These are phyloP conservation scores for Ennomos quercinarius DNA, from an alignment of 2,888 invertebrate species.

Conservation along the genomic window DNA sequence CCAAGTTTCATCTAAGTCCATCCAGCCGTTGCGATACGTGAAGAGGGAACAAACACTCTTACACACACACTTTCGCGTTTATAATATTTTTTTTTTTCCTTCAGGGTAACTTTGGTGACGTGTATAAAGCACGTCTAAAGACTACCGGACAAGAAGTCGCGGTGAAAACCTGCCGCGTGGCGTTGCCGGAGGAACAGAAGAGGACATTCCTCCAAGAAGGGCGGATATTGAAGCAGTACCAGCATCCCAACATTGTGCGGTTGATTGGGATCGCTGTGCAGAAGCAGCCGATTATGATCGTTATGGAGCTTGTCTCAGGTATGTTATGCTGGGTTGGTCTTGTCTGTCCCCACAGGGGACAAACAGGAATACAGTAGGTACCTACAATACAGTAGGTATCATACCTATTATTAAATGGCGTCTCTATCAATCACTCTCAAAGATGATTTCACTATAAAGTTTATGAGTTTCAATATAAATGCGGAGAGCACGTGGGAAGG, in stretches of 20 bases:
- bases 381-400: no score
- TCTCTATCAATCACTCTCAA: conserved; percentile 5
- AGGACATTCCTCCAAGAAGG: conserved; percentile 98
- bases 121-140: conserved; percentile 95
- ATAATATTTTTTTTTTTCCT: conserved; percentile 26
- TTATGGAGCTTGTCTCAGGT: conserved; percentile 98
- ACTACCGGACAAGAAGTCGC: conserved; percentile 95
- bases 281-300: conserved; percentile 99
- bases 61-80: no score
- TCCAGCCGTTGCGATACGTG: no score
- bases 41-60: no score
- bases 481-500: conserved; percentile 24
- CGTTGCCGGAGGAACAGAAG: conserved; percentile 96
- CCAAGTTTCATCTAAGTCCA: no score
- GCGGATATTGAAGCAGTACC: conserved; percentile 97
- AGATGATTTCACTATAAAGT: conserved; percentile 17
- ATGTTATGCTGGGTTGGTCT: no score
- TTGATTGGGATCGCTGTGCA: conserved; percentile 99
- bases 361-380: no score
- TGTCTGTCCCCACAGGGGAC: no score
- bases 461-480: conserved; percentile 20
- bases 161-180: conserved; percentile 97
- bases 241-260: conserved; percentile 98
- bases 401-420: no score
- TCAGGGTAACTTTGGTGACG: conserved; percentile 99